Evolutionary conservation across 2,888 invertebrate genomes (phyloP).

Genomic region (Eubasilissa splendida): DNA sequence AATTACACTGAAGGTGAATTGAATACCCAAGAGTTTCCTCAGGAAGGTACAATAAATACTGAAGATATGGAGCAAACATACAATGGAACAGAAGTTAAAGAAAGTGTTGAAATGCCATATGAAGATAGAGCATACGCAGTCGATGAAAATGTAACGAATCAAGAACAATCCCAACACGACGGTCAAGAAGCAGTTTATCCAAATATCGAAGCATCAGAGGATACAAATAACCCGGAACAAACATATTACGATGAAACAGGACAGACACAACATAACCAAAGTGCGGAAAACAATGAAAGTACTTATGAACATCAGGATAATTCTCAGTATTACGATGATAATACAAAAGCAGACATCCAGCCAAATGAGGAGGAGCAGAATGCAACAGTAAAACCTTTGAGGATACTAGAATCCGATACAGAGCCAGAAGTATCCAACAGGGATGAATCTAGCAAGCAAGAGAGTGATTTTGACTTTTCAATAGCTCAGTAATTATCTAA

Average conservation of each 20-base stretch:
- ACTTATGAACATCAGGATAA: slow-evolving; percentile 13
- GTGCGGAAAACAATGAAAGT: slow-evolving; percentile 9
- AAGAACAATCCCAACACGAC: slow-evolving; percentile 27
- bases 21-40: slow-evolving; percentile 5
- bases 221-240: slow-evolving; percentile 30
- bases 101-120: neutral
- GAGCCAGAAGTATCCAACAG: slow-evolving; percentile 47
- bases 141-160: neutral
- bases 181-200: slow-evolving; percentile 27
- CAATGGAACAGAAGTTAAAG: slow-evolving; percentile 27
- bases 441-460: slow-evolving; percentile 53
- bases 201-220: slow-evolving; percentile 25
- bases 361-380: slow-evolving; percentile 2
- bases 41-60: slow-evolving; percentile 1
- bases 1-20: slow-evolving; percentile 7
- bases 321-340: slow-evolving; percentile 27
- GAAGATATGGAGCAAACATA: slow-evolving; percentile 24
- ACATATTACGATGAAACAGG: slow-evolving; percentile 8
- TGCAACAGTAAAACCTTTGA: slow-evolving; percentile 46
- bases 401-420: slow-evolving; percentile 55
- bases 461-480: slow-evolving; percentile 58
- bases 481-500: slow-evolving; percentile 35
- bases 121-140: neutral
- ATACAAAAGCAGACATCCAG: slow-evolving; percentile 1
- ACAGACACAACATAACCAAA: slow-evolving; percentile 27